A percentile compares a stretch with the other conserved stretches of the same genome.
Conservation (phyloP, 1,140 invertebrate species). For the Gyrodactylus bullatarudis region DNA sequence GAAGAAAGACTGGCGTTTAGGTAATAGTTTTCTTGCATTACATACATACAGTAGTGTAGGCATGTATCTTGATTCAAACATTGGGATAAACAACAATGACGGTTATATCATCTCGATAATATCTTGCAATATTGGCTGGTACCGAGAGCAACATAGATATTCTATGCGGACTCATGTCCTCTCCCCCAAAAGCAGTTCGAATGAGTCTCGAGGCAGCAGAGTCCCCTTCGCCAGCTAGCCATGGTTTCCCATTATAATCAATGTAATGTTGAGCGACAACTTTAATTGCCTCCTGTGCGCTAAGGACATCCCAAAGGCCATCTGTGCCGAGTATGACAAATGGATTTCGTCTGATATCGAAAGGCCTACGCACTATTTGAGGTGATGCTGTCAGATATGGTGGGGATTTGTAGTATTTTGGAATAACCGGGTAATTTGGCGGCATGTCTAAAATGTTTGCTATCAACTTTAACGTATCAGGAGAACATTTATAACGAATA, state of each 20-base stretch:
- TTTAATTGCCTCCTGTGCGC: slow-evolving; percentile 28
- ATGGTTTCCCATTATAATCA: not conserved
- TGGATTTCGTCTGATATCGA: slow-evolving; percentile 27
- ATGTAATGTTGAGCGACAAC: slow-evolving; percentile 38
- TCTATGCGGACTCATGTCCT: slow-evolving; percentile 33
- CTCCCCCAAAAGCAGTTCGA: slow-evolving; percentile 48
- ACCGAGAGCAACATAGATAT: slow-evolving; percentile 42
- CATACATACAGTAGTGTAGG: too few relatives aligned
- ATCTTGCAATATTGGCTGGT: slow-evolving; percentile 14
- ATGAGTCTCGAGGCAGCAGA: slow-evolving; percentile 26
- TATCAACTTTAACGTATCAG: slow-evolving; percentile 33
- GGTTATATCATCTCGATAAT: slow-evolving; percentile 21
- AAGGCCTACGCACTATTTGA: slow-evolving; percentile 26
- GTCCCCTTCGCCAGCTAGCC: not conserved
- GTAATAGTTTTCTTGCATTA: too few relatives aligned
- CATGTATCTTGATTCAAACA: not conserved
- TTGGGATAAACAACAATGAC: slow-evolving; percentile 12
- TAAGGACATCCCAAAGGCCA: slow-evolving; percentile 74
- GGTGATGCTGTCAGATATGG: slow-evolving; percentile 71
- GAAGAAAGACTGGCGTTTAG: too few relatives aligned
- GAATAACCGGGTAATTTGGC: slow-evolving; percentile 6
- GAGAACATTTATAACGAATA: slow-evolving; percentile 65
- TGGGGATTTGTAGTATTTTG: slow-evolving; percentile 39
- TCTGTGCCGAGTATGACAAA: slow-evolving; percentile 79
- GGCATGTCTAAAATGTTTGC: slow-evolving; percentile 1